Evolutionary conservation across 2,113 vertebrate genomes (phyloP).

Genomic region (Chaetodon trifascialis): DNA sequence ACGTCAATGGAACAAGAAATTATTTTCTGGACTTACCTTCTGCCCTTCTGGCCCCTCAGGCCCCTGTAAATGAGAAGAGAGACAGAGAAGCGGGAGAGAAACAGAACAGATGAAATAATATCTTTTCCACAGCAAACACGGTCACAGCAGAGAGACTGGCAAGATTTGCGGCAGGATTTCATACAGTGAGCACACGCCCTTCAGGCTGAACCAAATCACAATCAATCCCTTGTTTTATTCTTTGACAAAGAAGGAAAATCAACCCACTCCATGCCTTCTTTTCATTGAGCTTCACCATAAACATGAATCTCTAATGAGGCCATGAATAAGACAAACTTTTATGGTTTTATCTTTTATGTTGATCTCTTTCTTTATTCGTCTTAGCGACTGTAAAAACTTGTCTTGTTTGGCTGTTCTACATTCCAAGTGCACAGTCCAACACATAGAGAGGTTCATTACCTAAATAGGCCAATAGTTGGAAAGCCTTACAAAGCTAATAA

Average conservation of each 20-base stretch:
- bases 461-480: constrained; percentile 53
- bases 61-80: constrained; percentile 85
- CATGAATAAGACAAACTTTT: constrained; percentile 47
- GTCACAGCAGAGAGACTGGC: constrained; percentile 77
- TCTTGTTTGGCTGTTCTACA: constrained; percentile 33
- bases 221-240: constrained; percentile 68
- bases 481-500: constrained; percentile 25
- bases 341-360: constrained; percentile 59
- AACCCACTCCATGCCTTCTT: constrained; percentile 31
- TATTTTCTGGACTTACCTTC: constrained; percentile 87
- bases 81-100: constrained; percentile 19
- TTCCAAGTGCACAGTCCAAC: constrained; percentile 14
- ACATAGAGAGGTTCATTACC: constrained; percentile 39
- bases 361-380: constrained; percentile 26
- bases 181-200: constrained; percentile 68
- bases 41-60: constrained; percentile 92
- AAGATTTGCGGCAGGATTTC: constrained; percentile 61
- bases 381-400: constrained; percentile 45
- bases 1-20: constrained; percentile 19
- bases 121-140: constrained; percentile 73
- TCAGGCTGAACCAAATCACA: constrained; percentile 65
- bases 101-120: constrained; percentile 81
- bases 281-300: constrained; percentile 52
- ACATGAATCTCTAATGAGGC: constrained; percentile 60
- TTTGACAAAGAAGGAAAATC: constrained; percentile 43